Conservation (phyloP, 2,888 invertebrate genomes). For the Tetramorium bicarinatum region DNA sequence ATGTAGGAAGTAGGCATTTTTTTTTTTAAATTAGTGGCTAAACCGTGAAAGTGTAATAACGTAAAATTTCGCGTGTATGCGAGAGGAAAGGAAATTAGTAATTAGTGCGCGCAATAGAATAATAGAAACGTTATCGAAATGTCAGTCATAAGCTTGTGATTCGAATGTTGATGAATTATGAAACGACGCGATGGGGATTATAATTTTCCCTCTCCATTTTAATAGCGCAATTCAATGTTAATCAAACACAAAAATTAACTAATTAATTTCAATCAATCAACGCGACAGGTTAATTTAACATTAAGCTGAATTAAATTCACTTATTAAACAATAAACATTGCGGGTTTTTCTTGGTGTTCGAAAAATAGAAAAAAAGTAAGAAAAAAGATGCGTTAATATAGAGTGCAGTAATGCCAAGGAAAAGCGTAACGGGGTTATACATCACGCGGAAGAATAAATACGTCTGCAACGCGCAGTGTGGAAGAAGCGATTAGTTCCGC, state of each 20-base stretch:
- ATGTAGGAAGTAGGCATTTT: background rate
- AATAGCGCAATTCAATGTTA: background rate
- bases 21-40: background rate
- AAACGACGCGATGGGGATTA: background rate
- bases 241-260: background rate
- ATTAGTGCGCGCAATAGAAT: constrained; percentile 10
- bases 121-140: background rate
- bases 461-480: background rate
- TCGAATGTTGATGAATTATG: background rate
- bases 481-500: constrained; percentile 44
- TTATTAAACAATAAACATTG: background rate
- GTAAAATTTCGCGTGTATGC: background rate
- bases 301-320: background rate
- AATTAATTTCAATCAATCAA: background rate
- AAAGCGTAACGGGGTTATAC: background rate
- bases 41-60: constrained; percentile 20
- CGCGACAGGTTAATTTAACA: background rate
- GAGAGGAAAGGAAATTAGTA: background rate
- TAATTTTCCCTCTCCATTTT: background rate
- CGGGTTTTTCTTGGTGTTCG: background rate
- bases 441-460: constrained; percentile 33
- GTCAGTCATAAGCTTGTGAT: background rate
- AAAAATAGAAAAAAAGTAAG: background rate
- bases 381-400: constrained; percentile 1
- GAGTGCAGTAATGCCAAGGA: background rate